Evolutionary conservation across 2,113 vertebrate species (phyloP).

Genomic region (Dipodomys merriami): DNA sequence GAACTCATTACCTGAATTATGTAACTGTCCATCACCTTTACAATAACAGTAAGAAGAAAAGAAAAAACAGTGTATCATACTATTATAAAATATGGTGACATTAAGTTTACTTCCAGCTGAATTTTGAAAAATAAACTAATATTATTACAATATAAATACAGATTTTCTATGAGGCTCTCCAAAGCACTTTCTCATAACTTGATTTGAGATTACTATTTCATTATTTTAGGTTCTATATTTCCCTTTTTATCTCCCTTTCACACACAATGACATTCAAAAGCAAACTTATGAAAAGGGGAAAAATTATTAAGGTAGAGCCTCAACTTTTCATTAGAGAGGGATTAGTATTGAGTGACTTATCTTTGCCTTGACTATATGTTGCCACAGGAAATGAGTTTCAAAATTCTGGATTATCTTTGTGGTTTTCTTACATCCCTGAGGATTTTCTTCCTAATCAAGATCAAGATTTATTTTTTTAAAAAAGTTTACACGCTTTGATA

Average conservation of each 20-base stretch:
- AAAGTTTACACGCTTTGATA: background rate
- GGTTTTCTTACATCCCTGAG: background rate
- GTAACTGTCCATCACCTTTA: no score
- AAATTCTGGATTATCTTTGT: background rate
- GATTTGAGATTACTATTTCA: background rate
- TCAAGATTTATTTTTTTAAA: background rate
- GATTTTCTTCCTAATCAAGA: background rate
- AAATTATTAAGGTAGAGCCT: background rate
- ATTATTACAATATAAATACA: background rate
- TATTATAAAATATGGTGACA: background rate
- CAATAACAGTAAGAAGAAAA: background rate
- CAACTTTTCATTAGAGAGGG: background rate
- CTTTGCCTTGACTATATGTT: background rate
- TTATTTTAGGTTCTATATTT: background rate
- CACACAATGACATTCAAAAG: slow-evolving; percentile 8
- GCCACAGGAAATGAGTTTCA: background rate
- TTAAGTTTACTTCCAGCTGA: slow-evolving; percentile 7
- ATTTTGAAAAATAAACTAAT: background rate
- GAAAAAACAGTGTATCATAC: background rate
- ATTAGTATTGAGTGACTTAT: background rate
- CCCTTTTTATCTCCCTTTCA: background rate
- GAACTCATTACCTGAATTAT: no score
- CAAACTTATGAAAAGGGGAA: background rate
- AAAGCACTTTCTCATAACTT: background rate
- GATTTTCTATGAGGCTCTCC: background rate